A percentile compares a stretch with the other conserved stretches of the same genome.
Evolutionary conservation across 2,888 invertebrate genomes (phyloP).

Genomic region (Oeneis ivallda): DNA sequence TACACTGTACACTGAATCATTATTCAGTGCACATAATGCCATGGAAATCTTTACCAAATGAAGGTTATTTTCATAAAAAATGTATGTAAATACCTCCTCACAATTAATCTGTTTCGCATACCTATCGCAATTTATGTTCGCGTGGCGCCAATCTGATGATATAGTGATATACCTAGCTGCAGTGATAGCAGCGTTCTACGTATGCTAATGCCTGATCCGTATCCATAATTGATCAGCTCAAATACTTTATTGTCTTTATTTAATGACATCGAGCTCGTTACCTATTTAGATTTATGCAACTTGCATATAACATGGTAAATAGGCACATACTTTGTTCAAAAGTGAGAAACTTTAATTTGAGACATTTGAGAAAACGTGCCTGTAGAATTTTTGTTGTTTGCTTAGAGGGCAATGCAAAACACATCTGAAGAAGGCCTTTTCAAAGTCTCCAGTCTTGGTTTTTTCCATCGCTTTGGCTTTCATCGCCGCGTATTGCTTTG

Average conservation of each 20-base stretch:
- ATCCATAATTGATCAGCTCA: slow-evolving; percentile 33
- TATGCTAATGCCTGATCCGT: slow-evolving; percentile 33
- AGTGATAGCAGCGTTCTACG: not conserved
- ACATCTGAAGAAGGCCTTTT: no score
- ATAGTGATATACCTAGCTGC: not conserved
- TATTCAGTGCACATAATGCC: no score
- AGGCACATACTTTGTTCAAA: not conserved
- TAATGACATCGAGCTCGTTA: slow-evolving; percentile 11
- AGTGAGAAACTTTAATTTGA: not conserved
- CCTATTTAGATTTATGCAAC: slow-evolving; percentile 3
- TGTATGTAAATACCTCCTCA: no score
- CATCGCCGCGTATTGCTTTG: no score
- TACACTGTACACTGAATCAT: no score
- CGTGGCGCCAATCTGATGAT: slow-evolving; percentile 24
- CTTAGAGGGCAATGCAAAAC: no score
- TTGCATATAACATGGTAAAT: not conserved
- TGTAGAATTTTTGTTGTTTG: no score
- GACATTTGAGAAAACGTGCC: not conserved
- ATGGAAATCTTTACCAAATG: no score
- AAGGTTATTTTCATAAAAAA: no score
- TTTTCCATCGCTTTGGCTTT: no score
- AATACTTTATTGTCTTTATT: slow-evolving; percentile 19
- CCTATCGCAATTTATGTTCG: not conserved
- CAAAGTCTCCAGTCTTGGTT: no score
- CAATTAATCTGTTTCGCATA: no score